phyloP scores from a whole-genome alignment of 30 jellyfish, hydroid and myxozoan genomes.

The Turritopsis dohrnii region DNA sequence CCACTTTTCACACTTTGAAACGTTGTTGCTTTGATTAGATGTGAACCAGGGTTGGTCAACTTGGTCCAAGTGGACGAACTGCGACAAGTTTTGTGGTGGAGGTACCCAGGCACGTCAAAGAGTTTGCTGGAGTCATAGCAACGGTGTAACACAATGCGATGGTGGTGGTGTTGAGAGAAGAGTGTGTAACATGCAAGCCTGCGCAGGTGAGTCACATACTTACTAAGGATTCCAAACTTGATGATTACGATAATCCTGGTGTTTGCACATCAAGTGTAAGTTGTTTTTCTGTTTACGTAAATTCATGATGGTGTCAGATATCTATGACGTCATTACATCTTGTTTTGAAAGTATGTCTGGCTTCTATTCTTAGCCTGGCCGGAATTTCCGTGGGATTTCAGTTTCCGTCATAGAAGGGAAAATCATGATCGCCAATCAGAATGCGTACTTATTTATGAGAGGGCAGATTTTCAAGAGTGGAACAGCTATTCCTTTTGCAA shows the following conservation, averaged over 20 bases:
- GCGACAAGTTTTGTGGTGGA: constrained; percentile 92
- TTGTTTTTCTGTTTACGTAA: no score
- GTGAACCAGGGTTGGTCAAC: constrained; percentile 81
- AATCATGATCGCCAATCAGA: constrained; percentile 3
- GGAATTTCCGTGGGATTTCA: constrained; percentile 71
- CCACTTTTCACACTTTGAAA: background rate
- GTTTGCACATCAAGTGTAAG: no score
- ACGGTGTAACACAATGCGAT: constrained; percentile 76
- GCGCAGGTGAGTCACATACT: constrained; percentile 78
- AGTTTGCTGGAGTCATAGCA: constrained; percentile 66
- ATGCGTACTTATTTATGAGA: constrained; percentile 76
- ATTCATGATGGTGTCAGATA: no score
- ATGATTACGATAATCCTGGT: no score
- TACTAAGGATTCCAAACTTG: no score
- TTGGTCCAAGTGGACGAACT: constrained; percentile 95
- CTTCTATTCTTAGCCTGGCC: constrained; percentile 77
- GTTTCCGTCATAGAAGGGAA: constrained; percentile 44
- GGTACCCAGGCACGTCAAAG: constrained; percentile 84
- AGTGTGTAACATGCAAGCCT: constrained; percentile 66
- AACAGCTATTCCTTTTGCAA: constrained; percentile 78
- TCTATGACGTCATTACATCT: no score
- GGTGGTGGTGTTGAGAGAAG: constrained; percentile 62
- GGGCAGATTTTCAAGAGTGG: constrained; percentile 91
- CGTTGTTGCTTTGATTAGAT: constrained; percentile 5
- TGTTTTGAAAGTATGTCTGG: background rate